A percentile compares a stretch with the other conserved stretches of the same genome.
Evolutionary conservation across 2,888 invertebrate species (phyloP).

Genomic region (Apamea anceps): DNA sequence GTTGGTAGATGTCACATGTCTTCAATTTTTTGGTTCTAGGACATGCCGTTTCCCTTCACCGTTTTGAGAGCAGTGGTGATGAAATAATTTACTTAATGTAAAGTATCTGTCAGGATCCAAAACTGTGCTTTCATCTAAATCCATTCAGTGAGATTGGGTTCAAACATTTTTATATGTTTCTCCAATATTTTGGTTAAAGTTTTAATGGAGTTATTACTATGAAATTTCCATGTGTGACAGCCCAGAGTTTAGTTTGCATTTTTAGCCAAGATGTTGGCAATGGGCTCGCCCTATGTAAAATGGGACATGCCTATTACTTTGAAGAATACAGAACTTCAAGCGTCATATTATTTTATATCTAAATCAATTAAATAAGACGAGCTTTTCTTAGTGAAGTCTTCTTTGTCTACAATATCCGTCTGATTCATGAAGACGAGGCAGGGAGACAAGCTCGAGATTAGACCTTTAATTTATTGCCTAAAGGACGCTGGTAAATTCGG

Average conservation of each 20-base stretch:
- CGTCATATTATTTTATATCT: background rate
- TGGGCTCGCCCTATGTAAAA: background rate
- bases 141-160: background rate
- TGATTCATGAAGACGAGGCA: conserved; percentile 69
- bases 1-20: background rate
- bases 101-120: too few relatives aligned
- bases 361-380: conserved; percentile 24
- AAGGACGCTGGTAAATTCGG: conserved; percentile 57
- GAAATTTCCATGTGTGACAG: background rate
- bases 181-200: background rate
- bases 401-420: conserved; percentile 62
- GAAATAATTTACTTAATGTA: background rate
- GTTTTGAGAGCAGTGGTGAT: background rate
- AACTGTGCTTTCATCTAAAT: too few relatives aligned
- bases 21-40: background rate
- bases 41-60: background rate
- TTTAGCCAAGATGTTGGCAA: background rate
- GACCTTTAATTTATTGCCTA: conserved; percentile 71
- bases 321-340: background rate
- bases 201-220: background rate
- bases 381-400: conserved; percentile 30
- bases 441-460: conserved; percentile 69
- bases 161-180: background rate
- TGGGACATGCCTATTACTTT: background rate
- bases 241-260: background rate